Conservation (phyloP, 2,888 invertebrate species). For the Sceliomorpha sp. region DNA sequence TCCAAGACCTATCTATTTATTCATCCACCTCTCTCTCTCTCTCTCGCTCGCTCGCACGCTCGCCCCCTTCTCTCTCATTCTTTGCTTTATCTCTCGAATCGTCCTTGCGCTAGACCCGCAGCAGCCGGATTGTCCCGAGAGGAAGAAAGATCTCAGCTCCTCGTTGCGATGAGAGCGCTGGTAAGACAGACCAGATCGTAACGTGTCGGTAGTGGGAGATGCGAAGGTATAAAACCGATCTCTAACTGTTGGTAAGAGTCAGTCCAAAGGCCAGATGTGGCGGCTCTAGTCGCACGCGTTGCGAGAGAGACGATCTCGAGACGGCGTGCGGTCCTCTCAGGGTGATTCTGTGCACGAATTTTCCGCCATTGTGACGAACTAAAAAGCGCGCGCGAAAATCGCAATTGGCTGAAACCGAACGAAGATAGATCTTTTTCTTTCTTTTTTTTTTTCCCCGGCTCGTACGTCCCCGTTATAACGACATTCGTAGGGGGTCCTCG, state of each 20-base stretch:
- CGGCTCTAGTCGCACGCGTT: slow-evolving; percentile 78
- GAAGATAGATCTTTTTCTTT: no score
- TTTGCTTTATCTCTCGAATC: slow-evolving; percentile 46
- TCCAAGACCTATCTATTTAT: neutral
- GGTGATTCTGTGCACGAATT: slow-evolving; percentile 60
- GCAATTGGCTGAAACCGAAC: neutral
- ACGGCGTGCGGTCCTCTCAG: slow-evolving; percentile 54
- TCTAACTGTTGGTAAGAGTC: slow-evolving; percentile 68
- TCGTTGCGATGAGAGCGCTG: slow-evolving; percentile 53
- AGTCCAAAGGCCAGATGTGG: slow-evolving; percentile 78
- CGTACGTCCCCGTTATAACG: no score
- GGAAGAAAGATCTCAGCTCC: slow-evolving; percentile 49
- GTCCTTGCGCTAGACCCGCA: slow-evolving; percentile 59
- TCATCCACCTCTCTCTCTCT: slow-evolving; percentile 17
- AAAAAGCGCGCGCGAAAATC: neutral
- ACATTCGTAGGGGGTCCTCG: no score
- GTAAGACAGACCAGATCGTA: slow-evolving; percentile 50
- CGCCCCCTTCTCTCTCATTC: slow-evolving; percentile 18
- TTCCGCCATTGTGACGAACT: slow-evolving; percentile 37
- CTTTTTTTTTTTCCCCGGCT: no score
- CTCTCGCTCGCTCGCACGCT: slow-evolving; percentile 24
- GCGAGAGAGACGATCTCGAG: slow-evolving; percentile 76
- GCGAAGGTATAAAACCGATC: slow-evolving; percentile 78
- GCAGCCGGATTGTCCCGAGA: slow-evolving; percentile 49
- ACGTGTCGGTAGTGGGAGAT: slow-evolving; percentile 71